Percentiles rank a stretch among this genome's conserved stretches.
Evolutionary conservation across 2,113 vertebrate genomes (phyloP).

Genomic region (Seriola rivoliana): DNA sequence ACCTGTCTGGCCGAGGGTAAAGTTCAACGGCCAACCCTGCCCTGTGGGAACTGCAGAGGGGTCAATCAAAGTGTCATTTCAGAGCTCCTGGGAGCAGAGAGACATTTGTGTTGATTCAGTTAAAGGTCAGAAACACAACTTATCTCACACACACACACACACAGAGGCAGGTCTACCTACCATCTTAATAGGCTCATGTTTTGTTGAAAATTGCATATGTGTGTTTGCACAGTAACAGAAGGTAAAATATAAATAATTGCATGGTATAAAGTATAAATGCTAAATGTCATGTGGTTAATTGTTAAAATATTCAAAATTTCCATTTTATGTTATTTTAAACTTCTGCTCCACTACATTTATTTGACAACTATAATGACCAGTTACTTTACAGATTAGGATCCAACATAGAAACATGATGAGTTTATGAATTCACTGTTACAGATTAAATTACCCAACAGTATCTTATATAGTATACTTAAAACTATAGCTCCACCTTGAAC

Average conservation of each 20-base stretch:
- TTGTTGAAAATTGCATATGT: no score
- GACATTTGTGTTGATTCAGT: constrained; percentile 23
- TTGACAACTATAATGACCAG: no score
- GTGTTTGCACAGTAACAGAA: neutral
- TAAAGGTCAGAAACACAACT: constrained; percentile 1
- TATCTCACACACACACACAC: neutral
- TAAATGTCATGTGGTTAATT: no score
- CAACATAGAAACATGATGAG: neutral
- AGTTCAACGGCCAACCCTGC: constrained; percentile 52
- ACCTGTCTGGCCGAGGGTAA: constrained; percentile 48
- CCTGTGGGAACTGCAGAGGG: constrained; percentile 19
- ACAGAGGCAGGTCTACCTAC: neutral
- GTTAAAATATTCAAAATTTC: no score
- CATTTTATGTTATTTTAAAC: no score
- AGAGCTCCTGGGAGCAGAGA: constrained; percentile 12
- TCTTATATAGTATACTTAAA: no score
- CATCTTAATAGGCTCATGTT: neutral
- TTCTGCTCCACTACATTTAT: no score
- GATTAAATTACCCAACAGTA: no score
- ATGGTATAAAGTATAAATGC: no score
- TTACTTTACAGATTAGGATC: neutral
- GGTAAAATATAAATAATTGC: neutral
- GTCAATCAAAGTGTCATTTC: constrained; percentile 47
- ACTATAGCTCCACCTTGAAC: no score
- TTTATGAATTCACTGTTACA: neutral